Percentiles rank a stretch among this genome's conserved stretches.
Conservation (phyloP, 1,140 invertebrate genomes). For the Myzus persicae region DNA sequence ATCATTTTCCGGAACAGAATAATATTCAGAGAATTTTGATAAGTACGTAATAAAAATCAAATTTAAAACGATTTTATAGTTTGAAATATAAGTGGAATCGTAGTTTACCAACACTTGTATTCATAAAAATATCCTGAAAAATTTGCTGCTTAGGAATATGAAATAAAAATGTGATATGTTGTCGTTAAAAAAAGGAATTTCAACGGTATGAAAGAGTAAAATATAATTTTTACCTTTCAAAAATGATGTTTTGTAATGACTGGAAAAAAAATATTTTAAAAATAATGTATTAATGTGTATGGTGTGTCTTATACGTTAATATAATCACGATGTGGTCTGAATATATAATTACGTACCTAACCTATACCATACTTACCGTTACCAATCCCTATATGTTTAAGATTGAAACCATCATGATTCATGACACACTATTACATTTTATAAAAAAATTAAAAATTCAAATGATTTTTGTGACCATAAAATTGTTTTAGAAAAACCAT, state of each 20-base stretch:
- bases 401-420: not conserved
- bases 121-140: not conserved
- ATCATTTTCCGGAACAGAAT: not conserved
- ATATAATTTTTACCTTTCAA: not conserved
- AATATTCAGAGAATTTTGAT: not conserved
- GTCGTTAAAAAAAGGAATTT: no score
- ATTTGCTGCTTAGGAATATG: no score
- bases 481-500: not conserved
- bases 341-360: conserved; percentile 11
- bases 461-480: not conserved
- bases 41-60: not conserved
- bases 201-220: no score
- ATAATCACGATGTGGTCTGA: not conserved
- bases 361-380: not conserved
- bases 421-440: not conserved
- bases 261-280: no score
- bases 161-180: not conserved
- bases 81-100: no score
- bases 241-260: no score
- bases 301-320: no score
- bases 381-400: not conserved
- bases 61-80: not conserved
- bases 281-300: not conserved
- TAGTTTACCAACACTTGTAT: not conserved
- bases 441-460: not conserved